Base-by-base conservation (phyloP, 2,113 vertebrate genomes). In the Engystomops pustulosus region DNA sequence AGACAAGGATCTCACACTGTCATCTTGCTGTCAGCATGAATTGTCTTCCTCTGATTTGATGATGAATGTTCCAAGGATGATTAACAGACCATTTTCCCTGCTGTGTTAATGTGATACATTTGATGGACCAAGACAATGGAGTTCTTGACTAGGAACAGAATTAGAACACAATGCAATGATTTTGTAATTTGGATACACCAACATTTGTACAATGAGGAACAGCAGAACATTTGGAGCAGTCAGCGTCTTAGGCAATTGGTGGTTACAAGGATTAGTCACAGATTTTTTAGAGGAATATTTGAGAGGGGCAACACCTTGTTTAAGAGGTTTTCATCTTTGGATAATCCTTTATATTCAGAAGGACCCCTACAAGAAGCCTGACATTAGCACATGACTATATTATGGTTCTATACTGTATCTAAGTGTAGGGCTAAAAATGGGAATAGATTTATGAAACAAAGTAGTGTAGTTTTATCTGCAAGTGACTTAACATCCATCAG, bases 21-120 rank as follows among this genome's bases (percentile, higher is more conserved):
- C 79, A 81, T 81, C 47, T 71, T 81, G 18, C 23, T 81, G 79
- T 81, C 79, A 81, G 27, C 51, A 25, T 53, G 20, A 38, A 81
- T 81, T 81, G 79, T 34, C 9, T 70, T 69, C 3, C 12, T 55
- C 44, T 41, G 49, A 53, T 41, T 51, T 81, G 45, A 81, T 71
- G 62, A 4, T 70, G 10, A 32, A 68, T 51, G 79, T 69, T 81
- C 79, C 53, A 6, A 49, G 11, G 27, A 25, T 81, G 79, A 81
- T 81, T 81, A 80, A 17, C 27, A 34, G 47, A 60, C 58, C 75
- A 25, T 55, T 41, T n/a, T 78, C 34, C n/a, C 8, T 38, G 53
- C 32, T 58, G 51, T 8, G 20, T 12, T 78, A 78, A 78, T 41
- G 15, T 12, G 27, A 36, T 38, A 78, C 32, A 60, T 60, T 58